Base-by-base conservation (phyloP, 2,113 vertebrate species). In the Ceyx cyanopectus region DNA sequence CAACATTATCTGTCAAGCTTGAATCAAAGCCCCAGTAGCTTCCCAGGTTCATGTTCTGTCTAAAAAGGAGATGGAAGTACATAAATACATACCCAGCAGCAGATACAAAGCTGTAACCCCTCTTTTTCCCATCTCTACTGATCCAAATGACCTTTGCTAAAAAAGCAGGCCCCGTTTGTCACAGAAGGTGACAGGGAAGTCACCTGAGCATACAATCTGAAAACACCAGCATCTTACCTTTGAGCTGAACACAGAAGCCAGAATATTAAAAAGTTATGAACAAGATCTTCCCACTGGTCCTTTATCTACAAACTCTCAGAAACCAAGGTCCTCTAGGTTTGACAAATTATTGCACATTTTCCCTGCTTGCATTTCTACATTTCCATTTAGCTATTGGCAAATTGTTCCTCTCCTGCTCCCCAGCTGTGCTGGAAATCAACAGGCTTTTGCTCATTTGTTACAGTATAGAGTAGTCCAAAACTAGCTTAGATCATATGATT, bases 301-400 rank as follows among this genome's bases (percentile, higher is more conserved):
- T 10, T 89, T 40, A 89, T 1, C 27, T 26, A 40, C n/a, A 43
- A 46, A 18, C 17, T 68, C 30, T 30, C 34, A 37, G 51, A 41
- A 68, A 50, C 45, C 0, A 17, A 74, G 7, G 21, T 65, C 32
- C 50, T 75, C 7, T 0, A 18, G 10, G 37, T 45, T 3, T 1
- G 4, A 87, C 26, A 75, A 19, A 34, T 65, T 10, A 54, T 0
- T 51, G 45, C 54, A 65, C n/a, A 1, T 62, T 24, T 60, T 61
- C 51, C 50, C 67, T 62, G 50, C 50, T 8, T 29, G 22, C 17
- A 23, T 26, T 81, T 66, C 75, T 77, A 67, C 63, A 23, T 29
- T 84, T 88, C 26, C 76, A 37, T 51, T 73, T 34, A 58, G 60
- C 63, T 72, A 41, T 3, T 0, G 0, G n/a, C 0, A 2, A 57